phyloP scores from a whole-genome alignment of 2,888 invertebrate genomes.

The Pyrrhosoma nymphula region DNA sequence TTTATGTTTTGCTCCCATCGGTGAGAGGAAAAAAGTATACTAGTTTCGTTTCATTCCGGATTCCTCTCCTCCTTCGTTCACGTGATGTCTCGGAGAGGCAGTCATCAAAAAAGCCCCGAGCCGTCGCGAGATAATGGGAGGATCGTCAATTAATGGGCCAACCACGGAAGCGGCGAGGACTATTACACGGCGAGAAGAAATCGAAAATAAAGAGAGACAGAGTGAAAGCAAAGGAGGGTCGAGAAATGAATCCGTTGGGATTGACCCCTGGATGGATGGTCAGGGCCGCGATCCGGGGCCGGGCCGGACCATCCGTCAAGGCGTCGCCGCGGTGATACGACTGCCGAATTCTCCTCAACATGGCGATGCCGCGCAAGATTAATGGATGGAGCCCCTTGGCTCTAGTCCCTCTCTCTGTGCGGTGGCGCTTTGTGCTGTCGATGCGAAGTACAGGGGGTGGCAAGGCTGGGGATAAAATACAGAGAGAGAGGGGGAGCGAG shows the following conservation, averaged over 20 bases:
- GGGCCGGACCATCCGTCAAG: background rate
- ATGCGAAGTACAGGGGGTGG: background rate
- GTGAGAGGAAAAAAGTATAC: background rate
- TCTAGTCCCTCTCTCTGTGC: background rate
- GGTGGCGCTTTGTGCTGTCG: background rate
- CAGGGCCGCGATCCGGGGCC: background rate
- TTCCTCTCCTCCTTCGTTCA: background rate
- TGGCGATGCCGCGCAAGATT: background rate
- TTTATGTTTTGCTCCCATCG: background rate
- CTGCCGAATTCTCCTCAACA: conserved; percentile 28
- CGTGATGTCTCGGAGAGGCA: conserved; percentile 4
- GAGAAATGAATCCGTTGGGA: background rate
- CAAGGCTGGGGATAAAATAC: too few species aligned
- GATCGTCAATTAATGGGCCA: background rate
- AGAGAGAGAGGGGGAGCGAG: background rate
- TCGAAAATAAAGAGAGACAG: background rate
- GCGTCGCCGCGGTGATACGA: background rate
- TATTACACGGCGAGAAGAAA: background rate
- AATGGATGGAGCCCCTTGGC: background rate
- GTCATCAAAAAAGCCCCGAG: background rate
- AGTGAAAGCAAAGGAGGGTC: background rate
- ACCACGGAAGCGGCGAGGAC: background rate
- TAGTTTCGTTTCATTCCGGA: background rate
- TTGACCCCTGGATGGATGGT: background rate
- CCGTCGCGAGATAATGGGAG: background rate